These are phyloP conservation scores for Eciton burchellii DNA, from an alignment of 1,140 invertebrate genomes.

Conservation along the genomic window DNA sequence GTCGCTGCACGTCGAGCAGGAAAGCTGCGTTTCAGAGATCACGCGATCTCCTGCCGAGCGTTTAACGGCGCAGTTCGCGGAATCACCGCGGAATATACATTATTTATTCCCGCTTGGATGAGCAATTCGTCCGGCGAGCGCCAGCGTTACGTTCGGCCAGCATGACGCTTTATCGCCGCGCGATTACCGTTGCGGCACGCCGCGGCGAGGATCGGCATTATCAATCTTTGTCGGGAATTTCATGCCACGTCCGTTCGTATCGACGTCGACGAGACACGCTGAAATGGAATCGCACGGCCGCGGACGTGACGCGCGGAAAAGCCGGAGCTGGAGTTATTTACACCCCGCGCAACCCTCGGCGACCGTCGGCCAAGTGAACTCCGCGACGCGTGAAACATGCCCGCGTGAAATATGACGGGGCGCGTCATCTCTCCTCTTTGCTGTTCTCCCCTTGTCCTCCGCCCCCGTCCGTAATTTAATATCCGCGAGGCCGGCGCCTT, in stretches of 20 bases:
- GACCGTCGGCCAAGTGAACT: slow-evolving; percentile 44
- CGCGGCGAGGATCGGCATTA: slow-evolving; percentile 14
- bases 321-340: no score
- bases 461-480: slow-evolving; percentile 64
- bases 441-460: slow-evolving; percentile 26
- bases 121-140: slow-evolving; percentile 26
- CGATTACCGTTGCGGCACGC: slow-evolving; percentile 31
- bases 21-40: background rate
- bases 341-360: slow-evolving; percentile 16
- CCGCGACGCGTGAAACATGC: slow-evolving; percentile 67
- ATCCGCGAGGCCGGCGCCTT: slow-evolving; percentile 52
- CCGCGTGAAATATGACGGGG: slow-evolving; percentile 61
- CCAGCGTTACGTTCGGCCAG: background rate
- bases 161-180: slow-evolving; percentile 43
- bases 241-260: slow-evolving; percentile 40
- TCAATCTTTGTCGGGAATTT: slow-evolving; percentile 58
- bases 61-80: background rate
- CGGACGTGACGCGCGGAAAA: background rate
- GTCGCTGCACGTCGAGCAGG: background rate
- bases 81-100: slow-evolving; percentile 15
- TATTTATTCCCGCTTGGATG: slow-evolving; percentile 28
- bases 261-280: slow-evolving; percentile 33
- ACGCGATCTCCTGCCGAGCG: background rate
- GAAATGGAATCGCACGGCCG: slow-evolving; percentile 45
- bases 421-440: slow-evolving; percentile 34